phyloP scores from a whole-genome alignment of 2,888 invertebrate genomes.

The Hyposoter dolosus region DNA sequence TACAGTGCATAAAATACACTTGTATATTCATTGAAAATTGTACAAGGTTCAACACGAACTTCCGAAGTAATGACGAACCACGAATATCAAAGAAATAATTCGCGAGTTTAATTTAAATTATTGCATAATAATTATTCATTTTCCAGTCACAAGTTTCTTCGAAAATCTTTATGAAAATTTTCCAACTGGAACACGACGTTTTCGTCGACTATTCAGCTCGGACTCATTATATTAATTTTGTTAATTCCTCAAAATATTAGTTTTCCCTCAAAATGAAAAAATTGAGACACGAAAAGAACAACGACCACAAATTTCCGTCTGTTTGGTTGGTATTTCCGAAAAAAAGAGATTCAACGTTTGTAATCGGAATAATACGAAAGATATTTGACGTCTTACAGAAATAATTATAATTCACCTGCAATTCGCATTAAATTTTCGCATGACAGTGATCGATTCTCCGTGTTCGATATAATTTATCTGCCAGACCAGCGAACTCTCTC shows the following conservation, averaged over 20 bases:
- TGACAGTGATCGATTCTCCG: slow-evolving; percentile 45
- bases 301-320: not conserved
- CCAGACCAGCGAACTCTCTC: slow-evolving; percentile 36
- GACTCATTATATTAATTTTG: not conserved
- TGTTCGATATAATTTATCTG: slow-evolving; percentile 41
- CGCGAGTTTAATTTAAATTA: not conserved
- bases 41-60: not conserved
- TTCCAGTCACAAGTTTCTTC: not conserved
- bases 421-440: slow-evolving; percentile 32
- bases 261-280: not conserved
- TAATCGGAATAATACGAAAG: not conserved
- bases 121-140: not conserved
- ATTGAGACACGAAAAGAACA: not conserved
- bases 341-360: not conserved
- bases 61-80: not conserved
- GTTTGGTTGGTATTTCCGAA: not conserved
- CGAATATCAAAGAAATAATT: not conserved
- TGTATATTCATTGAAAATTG: slow-evolving; percentile 9
- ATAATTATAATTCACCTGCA: slow-evolving; percentile 35
- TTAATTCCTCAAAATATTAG: not conserved
- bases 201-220: not conserved
- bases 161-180: not conserved
- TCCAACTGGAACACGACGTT: not conserved
- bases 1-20: slow-evolving; percentile 4
- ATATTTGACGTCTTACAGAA: not conserved